Conservation (phyloP, 1,140 invertebrate species). For the Pachypeltis micranthus region DNA sequence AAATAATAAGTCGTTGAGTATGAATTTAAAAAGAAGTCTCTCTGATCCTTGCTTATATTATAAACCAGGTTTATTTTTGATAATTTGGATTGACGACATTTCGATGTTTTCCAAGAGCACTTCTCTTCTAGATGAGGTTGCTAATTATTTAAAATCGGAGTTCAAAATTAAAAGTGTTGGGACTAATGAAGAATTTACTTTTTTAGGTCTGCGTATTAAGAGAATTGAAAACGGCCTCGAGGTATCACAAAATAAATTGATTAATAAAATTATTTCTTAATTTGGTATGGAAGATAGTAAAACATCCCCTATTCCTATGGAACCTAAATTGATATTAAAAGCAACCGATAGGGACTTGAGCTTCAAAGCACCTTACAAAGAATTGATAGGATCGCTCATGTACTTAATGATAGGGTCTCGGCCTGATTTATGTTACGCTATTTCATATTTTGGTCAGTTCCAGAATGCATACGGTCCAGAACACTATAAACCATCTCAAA, state of each 20-base stretch:
- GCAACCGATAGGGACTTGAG: not conserved
- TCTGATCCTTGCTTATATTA: not conserved
- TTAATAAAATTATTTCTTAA: not conserved
- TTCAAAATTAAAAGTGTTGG: not conserved
- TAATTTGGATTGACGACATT: not conserved
- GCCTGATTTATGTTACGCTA: not conserved
- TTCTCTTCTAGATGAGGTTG: not conserved
- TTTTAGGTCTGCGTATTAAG: not conserved
- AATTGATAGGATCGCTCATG: not conserved
- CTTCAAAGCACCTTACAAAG: not conserved
- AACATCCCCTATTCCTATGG: not conserved
- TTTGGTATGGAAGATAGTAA: not conserved
- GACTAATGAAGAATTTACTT: not conserved
- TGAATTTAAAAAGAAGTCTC: not conserved
- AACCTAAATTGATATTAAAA: not conserved
- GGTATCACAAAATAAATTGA: not conserved
- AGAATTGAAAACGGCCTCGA: not conserved
- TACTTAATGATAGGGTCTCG: conserved; percentile 1
- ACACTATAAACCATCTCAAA: not conserved
- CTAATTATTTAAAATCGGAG: not conserved
- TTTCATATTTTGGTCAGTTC: not conserved
- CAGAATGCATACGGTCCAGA: not conserved
- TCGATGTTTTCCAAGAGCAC: not conserved
- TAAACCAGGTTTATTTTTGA: not conserved
- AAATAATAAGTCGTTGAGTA: not conserved